Evolutionary conservation across 2,888 invertebrate genomes (phyloP).

Genomic region (Xestia sexstrigata): DNA sequence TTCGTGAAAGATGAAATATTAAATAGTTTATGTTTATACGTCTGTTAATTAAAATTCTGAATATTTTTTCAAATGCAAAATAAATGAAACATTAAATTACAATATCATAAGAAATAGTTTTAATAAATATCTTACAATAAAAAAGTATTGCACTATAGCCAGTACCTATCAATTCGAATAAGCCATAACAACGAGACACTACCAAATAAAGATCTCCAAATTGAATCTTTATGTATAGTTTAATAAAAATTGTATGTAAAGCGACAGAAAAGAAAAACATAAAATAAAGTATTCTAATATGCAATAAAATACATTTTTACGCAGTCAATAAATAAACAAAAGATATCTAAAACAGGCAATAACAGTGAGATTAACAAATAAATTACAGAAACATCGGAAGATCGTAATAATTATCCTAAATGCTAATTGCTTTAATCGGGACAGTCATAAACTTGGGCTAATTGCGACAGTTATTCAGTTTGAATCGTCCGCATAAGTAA

Average conservation of each 20-base stretch:
- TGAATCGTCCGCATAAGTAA: background rate
- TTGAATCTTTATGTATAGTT: background rate
- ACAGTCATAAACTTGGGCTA: slow-evolving; percentile 7
- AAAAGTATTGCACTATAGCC: background rate
- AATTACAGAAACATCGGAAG: slow-evolving; percentile 11
- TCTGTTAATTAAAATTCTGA: background rate
- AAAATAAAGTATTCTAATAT: background rate
- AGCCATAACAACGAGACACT: background rate
- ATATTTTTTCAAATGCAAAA: background rate
- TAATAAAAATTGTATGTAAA: background rate
- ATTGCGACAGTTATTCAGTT: slow-evolving; percentile 29
- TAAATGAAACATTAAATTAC: background rate
- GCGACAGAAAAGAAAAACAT: slow-evolving; percentile 11
- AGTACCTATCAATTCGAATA: background rate
- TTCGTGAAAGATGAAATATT: background rate
- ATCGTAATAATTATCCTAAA: slow-evolving; percentile 17
- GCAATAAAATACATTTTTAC: background rate
- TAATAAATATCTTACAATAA: background rate
- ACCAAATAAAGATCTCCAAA: background rate
- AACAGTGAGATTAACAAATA: slow-evolving; percentile 29
- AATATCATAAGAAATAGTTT: background rate
- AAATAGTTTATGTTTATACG: background rate
- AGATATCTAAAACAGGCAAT: background rate
- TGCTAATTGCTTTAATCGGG: slow-evolving; percentile 16
- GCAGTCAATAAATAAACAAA: background rate